Base-by-base conservation (phyloP, 2,113 vertebrate species). In the Hemichromis elongatus region DNA sequence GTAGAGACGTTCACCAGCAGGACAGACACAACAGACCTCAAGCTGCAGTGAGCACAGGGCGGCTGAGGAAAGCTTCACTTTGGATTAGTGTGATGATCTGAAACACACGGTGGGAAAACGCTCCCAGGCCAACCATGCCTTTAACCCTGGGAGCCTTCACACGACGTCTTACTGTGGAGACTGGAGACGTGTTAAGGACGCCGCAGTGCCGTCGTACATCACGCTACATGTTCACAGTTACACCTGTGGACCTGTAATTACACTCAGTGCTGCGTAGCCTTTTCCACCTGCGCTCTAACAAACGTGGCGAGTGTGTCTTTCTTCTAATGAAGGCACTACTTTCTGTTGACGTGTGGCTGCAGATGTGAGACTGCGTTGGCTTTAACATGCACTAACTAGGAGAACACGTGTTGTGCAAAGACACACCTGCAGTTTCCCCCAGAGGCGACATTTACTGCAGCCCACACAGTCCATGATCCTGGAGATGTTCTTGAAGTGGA, bases 391-490 rank as follows among this genome's bases (percentile, higher is more conserved):
- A 35, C 57, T 12, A 63, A 30, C 47, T n/a, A 11, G 8, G 42
- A 26, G 28, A n/a, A 52, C 45, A 33, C 4, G 6, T n/a, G n/a
- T n/a, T n/a, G n/a, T 19, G 24, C 40, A 75, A 28, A 50, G 10
- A 45, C 33, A 21, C 92, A 99, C 98, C 98, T 99, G 98, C 18
- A 99, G 92, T 83, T 98, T 99, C 1, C 98, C 98, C 98, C 98
- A 99, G 14, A 99, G 93, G 3, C 98, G 97, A 95, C 98, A 99
- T 66, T 99, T 99, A 88, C 98, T 98, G 94, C 98, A 99, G 83
- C 98, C 98, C 52, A 99, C 98, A 66, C 98, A 99, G 95, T 99
- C 98, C 98, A 99, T 99, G 93, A 99, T 99, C 75, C 96, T 96
- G 26, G 98, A 99, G 94, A 99, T 99, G 90, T 99, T 99, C 86